Evolutionary conservation across 2,888 invertebrate species (phyloP).

Genomic region (Adelphocoris suturalis): DNA sequence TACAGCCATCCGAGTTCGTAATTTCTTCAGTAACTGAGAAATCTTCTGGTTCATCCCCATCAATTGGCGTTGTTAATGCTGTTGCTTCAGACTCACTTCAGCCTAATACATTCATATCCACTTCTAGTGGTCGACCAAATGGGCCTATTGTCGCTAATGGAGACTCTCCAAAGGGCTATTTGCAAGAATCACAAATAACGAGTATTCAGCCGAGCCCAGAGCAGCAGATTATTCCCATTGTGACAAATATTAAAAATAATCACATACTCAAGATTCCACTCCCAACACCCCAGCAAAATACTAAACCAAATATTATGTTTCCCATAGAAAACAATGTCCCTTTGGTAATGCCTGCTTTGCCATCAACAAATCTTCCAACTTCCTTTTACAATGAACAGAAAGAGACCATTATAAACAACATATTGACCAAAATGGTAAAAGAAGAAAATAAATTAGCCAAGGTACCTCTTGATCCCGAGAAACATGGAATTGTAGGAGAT

Average conservation of each 20-base stretch:
- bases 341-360: not conserved
- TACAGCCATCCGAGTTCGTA: too few species aligned
- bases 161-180: not conserved
- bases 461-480: not conserved
- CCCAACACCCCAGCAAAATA: not conserved
- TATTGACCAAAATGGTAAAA: conserved; percentile 38
- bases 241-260: not conserved
- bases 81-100: not conserved
- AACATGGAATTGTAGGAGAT: not conserved
- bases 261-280: conserved; percentile 11
- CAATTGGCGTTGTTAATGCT: not conserved
- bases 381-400: conserved; percentile 57
- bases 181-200: not conserved
- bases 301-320: not conserved
- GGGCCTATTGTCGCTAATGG: not conserved
- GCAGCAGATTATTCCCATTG: not conserved
- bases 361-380: not conserved
- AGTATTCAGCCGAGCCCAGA: not conserved
- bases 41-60: not conserved
- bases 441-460: conserved; percentile 30
- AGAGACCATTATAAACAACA: conserved; percentile 46
- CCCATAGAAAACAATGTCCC: not conserved
- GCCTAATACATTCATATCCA: not conserved
- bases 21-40: too few species aligned
- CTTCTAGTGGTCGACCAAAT: not conserved